These are phyloP conservation scores for Psephotus haematonotus DNA, from an alignment of 2,113 vertebrate genomes.

Conservation along the genomic window DNA sequence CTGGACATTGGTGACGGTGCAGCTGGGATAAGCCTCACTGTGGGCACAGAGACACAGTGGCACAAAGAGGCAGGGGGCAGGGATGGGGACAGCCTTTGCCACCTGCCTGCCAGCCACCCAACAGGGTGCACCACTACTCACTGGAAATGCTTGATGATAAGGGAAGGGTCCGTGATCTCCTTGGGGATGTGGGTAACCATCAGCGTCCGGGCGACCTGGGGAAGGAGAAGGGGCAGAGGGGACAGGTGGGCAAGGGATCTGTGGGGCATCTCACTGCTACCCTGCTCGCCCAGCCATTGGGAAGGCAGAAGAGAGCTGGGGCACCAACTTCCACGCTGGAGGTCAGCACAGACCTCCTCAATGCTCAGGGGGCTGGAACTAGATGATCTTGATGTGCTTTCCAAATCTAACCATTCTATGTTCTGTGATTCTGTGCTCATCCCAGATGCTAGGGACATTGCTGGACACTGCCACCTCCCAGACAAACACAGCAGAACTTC, in stretches of 20 bases:
- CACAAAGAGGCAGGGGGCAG: background rate
- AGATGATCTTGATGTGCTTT: background rate
- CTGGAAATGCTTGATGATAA: slow-evolving; percentile 96
- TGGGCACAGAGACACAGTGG: slow-evolving; percentile 18
- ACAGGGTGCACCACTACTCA: slow-evolving; percentile 65
- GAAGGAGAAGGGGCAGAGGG: background rate
- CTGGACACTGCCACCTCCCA: background rate
- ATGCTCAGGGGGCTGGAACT: background rate
- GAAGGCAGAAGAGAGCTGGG: accelerated
- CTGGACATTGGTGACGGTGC: slow-evolving; percentile 89
- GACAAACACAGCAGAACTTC: background rate
- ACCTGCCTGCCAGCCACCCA: background rate
- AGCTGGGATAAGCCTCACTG: slow-evolving; percentile 96
- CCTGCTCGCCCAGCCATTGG: accelerated
- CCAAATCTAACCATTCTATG: background rate
- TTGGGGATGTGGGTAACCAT: slow-evolving; percentile 92
- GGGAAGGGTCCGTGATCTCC: slow-evolving; percentile 90
- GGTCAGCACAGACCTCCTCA: background rate
- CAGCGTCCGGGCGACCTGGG: slow-evolving; percentile 87
- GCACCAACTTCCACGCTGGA: accelerated
- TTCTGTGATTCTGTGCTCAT: background rate
- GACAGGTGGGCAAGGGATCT: background rate
- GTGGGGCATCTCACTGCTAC: accelerated
- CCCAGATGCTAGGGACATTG: background rate
- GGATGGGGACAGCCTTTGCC: background rate